Evolutionary conservation across 1,140 invertebrate species (phyloP).

Genomic region (Cyphomyrmex costatus): DNA sequence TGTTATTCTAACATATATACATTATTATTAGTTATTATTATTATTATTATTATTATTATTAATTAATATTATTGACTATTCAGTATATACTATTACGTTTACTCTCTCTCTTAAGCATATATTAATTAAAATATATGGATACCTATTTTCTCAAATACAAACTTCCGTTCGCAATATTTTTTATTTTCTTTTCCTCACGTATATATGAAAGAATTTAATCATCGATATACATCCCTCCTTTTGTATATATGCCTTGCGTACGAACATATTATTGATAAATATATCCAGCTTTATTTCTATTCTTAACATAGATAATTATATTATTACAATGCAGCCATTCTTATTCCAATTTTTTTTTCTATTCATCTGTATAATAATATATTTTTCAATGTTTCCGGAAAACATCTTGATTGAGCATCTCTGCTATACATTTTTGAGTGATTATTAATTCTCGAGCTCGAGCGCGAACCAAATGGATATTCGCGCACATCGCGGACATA

Average conservation of each 20-base stretch:
- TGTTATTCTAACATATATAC: conserved; percentile 70
- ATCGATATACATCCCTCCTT: not conserved
- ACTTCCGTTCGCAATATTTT: conserved; percentile 51
- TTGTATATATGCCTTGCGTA: not conserved
- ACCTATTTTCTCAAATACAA: conserved; percentile 80
- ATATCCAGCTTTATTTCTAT: not conserved
- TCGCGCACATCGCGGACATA: conserved; percentile 4
- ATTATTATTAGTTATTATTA: conserved; percentile 71
- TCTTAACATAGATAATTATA: not conserved
- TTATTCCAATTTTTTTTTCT: not conserved
- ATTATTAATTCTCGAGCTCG: conserved; percentile 62
- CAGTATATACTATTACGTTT: conserved; percentile 80
- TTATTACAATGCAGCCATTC: not conserved
- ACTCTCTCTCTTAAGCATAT: conserved; percentile 75
- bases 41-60: conserved; percentile 64
- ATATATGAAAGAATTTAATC: conserved; percentile 1
- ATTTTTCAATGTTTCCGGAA: conserved; percentile 36
- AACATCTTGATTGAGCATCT: conserved; percentile 48
- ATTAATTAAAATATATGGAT: conserved; percentile 81
- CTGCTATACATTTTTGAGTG: conserved; percentile 51
- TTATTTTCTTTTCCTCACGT: conserved; percentile 54
- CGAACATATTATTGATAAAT: not conserved
- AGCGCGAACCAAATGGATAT: conserved; percentile 21
- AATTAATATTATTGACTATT: conserved; percentile 75
- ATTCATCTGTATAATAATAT: not conserved